These are phyloP conservation scores for Tupiocoris notatus DNA, from an alignment of 2,888 invertebrate genomes.

Conservation along the genomic window DNA sequence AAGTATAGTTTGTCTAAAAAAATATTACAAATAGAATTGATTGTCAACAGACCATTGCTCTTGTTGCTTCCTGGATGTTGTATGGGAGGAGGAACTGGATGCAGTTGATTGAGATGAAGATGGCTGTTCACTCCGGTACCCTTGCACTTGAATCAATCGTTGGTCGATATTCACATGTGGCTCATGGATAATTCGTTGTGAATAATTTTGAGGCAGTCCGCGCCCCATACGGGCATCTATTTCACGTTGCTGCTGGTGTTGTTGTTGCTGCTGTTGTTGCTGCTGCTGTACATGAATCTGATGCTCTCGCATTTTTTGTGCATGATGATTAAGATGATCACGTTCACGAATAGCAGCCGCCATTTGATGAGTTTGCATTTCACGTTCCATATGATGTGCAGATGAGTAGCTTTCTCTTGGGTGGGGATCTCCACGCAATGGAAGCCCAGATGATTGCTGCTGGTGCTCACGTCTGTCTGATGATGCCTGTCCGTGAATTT, in stretches of 20 bases:
- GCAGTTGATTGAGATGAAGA: conserved; percentile 38
- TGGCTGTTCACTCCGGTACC: conserved; percentile 44
- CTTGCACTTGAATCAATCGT: conserved; percentile 41
- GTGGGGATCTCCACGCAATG: conserved; percentile 31
- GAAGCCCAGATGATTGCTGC: conserved; percentile 30
- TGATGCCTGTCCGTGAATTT: conserved; percentile 44
- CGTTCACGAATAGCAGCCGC: conserved; percentile 35
- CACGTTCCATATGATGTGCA: conserved; percentile 34
- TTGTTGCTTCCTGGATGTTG: conserved; percentile 41
- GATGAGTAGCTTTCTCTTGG: conserved; percentile 34
- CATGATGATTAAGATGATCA: conserved; percentile 45
- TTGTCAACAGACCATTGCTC: conserved; percentile 14
- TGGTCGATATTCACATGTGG: conserved; percentile 43
- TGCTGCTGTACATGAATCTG: conserved; percentile 46
- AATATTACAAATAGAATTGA: too few relatives aligned
- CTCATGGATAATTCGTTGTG: conserved; percentile 45
- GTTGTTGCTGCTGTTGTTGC: conserved; percentile 44
- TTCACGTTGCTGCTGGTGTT: conserved; percentile 49
- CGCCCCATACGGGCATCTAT: conserved; percentile 42
- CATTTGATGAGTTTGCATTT: conserved; percentile 39
- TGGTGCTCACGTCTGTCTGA: conserved; percentile 47
- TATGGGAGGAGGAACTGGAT: not conserved
- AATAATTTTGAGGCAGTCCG: conserved; percentile 34
- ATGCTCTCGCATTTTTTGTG: conserved; percentile 42
- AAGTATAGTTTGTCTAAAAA: too few relatives aligned